Conservation (phyloP, 2,888 invertebrate genomes). For the Thysanoteuthis rhombus region DNA sequence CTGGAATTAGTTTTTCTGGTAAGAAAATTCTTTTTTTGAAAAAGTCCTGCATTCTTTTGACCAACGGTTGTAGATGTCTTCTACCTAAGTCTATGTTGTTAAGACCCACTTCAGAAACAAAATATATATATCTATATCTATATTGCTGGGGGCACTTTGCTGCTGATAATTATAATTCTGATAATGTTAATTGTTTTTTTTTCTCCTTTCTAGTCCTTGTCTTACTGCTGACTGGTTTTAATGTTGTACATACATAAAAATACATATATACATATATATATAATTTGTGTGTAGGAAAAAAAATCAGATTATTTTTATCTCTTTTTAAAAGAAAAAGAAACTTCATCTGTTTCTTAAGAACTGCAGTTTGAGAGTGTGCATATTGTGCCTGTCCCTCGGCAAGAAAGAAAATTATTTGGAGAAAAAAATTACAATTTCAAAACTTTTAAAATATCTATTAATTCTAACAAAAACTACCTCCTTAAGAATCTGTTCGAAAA, state of each 20-base stretch:
- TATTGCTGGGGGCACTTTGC: neutral
- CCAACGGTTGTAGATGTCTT: neutral
- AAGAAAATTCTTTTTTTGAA: too few relatives aligned
- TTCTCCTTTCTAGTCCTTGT: neutral
- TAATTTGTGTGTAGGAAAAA: too few relatives aligned
- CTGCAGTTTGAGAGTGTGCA: neutral
- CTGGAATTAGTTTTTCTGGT: too few relatives aligned
- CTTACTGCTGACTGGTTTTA: constrained; percentile 12
- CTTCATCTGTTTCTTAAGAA: neutral
- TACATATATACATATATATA: too few relatives aligned
- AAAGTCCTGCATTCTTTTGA: too few relatives aligned
- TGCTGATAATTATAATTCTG: neutral
- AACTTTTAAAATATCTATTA: neutral
- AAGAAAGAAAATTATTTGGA: neutral
- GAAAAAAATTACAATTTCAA: neutral
- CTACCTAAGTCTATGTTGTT: neutral
- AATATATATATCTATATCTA: neutral
- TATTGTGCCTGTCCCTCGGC: neutral
- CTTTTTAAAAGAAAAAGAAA: too few relatives aligned
- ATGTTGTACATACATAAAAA: neutral
- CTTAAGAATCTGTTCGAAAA: neutral
- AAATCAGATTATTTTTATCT: too few relatives aligned
- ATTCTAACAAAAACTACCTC: neutral
- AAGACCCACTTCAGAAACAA: neutral
- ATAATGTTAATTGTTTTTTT: neutral